Evolutionary conservation across 2,888 invertebrate genomes (phyloP), one percentile per base, ranked within the genome.

Genomic region (Drosophila nigricruria): DNA sequence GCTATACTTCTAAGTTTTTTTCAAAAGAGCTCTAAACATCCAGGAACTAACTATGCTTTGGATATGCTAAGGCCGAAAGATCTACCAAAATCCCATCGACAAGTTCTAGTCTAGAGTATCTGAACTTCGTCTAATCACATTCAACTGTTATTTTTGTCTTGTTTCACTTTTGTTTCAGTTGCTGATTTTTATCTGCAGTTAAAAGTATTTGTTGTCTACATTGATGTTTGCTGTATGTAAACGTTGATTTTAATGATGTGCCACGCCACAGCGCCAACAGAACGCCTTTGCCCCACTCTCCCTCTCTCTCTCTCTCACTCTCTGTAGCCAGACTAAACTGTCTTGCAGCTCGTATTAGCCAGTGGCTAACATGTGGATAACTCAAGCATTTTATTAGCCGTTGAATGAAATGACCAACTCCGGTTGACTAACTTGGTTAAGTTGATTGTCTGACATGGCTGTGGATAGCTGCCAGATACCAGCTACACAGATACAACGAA

Each of bases 361-460:
- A 52, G 56, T 57, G 75, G 43, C 57, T 53, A 68, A 75, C 70
- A 57, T 64, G 75, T 71, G 87, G 77, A 87, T 90, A 88, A 90
- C 79, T 88, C 83, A 82, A 79, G 79, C 82, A 82, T 86, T 89
- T 89, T 89, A 89, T 84, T 90, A 90, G 83, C 84, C 88, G 85
- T 76, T 87, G 85, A 85, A 85, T 88, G 88, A 81, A 85, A 85
- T 85, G 84, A 88, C 81, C 84, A 85, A 85, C 84, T 82, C 71
- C 72, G 84, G 81, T 85, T 85, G 88, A 85, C 84, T 85, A 85
- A 85, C 84, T 85, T 86, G 86, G 83, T 77, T 85, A 85, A 85
- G 84, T 85, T 85, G 88, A 84, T 85, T 88, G 85, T 87, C 89
- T 86, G 87, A 88, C 84, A 84, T 88, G 84, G 61, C 83, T 81